Percentiles rank a stretch among this genome's conserved stretches.
phyloP scores from a whole-genome alignment of 2,888 invertebrate genomes.

The Drosophila mettleri region DNA sequence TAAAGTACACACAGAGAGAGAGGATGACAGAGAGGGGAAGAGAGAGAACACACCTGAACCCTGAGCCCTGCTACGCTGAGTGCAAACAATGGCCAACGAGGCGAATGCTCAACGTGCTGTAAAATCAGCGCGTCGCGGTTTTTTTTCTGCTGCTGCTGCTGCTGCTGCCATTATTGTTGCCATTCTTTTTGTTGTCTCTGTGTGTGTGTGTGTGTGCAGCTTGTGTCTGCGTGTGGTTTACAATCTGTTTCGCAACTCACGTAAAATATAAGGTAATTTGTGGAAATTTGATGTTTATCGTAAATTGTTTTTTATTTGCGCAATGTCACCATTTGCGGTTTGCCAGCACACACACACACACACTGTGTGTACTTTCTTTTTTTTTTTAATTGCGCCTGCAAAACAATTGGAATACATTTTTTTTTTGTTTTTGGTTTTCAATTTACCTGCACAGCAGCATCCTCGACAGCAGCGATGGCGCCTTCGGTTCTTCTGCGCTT shows the following conservation, averaged over 20 bases:
- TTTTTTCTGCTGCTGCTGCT: slow-evolving; percentile 23
- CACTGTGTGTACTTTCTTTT: slow-evolving; percentile 13
- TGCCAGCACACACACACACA: slow-evolving; percentile 56
- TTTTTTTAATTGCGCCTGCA: slow-evolving; percentile 56
- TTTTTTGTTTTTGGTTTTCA: slow-evolving; percentile 53
- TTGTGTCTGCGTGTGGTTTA: slow-evolving; percentile 72
- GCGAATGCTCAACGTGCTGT: slow-evolving; percentile 74
- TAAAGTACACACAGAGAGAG: slow-evolving; percentile 54
- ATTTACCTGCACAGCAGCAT: slow-evolving; percentile 61
- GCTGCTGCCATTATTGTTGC: slow-evolving; percentile 19
- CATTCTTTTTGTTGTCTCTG: slow-evolving; percentile 34
- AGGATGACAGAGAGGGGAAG: too few species aligned
- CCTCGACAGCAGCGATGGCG: neutral
- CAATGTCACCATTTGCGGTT: slow-evolving; percentile 82
- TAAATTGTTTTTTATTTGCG: slow-evolving; percentile 84
- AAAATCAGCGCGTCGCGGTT: slow-evolving; percentile 75
- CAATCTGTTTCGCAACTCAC: slow-evolving; percentile 83
- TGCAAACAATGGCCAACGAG: slow-evolving; percentile 73
- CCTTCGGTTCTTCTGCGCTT: slow-evolving; percentile 2
- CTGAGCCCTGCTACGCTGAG: slow-evolving; percentile 4
- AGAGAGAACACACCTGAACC: neutral
- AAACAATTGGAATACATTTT: slow-evolving; percentile 66
- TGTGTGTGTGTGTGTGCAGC: slow-evolving; percentile 21
- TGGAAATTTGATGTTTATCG: slow-evolving; percentile 85
- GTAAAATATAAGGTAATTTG: slow-evolving; percentile 85